Conservation (phyloP, 2,113 vertebrate species). For the Perccottus glenii region DNA sequence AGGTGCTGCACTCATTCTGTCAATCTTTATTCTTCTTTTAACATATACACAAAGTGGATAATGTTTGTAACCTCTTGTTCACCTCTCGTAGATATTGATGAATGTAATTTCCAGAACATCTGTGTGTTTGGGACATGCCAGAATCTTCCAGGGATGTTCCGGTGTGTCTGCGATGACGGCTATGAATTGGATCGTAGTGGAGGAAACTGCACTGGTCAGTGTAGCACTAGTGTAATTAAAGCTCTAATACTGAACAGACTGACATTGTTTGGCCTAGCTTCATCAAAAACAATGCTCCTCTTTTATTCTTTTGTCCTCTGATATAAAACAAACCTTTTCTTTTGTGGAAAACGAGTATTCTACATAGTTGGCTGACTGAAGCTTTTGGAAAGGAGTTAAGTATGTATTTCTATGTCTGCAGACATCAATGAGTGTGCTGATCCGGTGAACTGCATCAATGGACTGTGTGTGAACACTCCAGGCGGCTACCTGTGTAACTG, state of each 20-base stretch:
- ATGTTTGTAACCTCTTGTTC: neutral
- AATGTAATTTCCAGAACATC: slow-evolving; percentile 93
- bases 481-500: slow-evolving; percentile 93
- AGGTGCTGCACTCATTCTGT: slow-evolving; percentile 71
- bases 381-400: neutral
- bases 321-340: neutral
- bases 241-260: slow-evolving; percentile 1
- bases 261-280: neutral
- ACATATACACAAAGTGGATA: neutral
- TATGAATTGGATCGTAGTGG: slow-evolving; percentile 91
- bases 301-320: neutral
- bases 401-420: slow-evolving; percentile 54
- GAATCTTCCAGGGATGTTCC: slow-evolving; percentile 95
- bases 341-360: no score
- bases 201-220: slow-evolving; percentile 91
- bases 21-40: neutral
- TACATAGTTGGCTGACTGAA: no score
- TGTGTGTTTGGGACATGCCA: slow-evolving; percentile 93
- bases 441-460: slow-evolving; percentile 93
- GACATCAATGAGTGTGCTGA: slow-evolving; percentile 93
- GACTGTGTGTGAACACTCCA: slow-evolving; percentile 90
- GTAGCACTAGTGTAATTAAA: neutral
- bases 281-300: neutral
- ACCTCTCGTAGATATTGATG: slow-evolving; percentile 86
- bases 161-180: slow-evolving; percentile 87